Conservation (phyloP, 2,888 invertebrate genomes). For the Heliconius hortense region DNA sequence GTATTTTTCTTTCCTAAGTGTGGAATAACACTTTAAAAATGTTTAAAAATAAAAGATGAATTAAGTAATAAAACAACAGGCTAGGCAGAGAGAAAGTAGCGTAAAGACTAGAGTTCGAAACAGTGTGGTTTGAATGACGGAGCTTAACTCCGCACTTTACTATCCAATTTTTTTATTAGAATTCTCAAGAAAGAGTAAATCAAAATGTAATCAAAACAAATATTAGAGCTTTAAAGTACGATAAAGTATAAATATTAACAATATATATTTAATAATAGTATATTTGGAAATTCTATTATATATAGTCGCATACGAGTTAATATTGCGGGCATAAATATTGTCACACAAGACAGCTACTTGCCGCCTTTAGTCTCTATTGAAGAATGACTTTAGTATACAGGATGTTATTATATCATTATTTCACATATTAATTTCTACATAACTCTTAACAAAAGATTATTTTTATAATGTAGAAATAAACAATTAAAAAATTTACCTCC, state of each 20-base stretch:
- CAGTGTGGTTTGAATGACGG: no score
- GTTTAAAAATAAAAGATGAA: no score
- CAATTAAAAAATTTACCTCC: no score
- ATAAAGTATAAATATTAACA: background rate
- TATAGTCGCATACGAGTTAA: slow-evolving; percentile 73
- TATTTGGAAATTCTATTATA: slow-evolving; percentile 58
- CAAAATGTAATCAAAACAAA: background rate
- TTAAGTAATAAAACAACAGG: no score
- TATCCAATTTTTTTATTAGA: no score
- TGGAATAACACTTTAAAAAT: no score
- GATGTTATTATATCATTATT: slow-evolving; percentile 46
- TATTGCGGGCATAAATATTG: slow-evolving; percentile 82
- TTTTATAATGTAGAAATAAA: background rate
- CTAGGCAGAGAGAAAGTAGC: no score
- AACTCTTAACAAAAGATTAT: background rate
- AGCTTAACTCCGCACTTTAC: background rate
- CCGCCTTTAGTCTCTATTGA: slow-evolving; percentile 79
- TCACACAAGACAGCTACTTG: slow-evolving; percentile 73
- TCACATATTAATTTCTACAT: background rate
- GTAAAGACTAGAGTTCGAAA: no score
- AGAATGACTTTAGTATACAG: slow-evolving; percentile 67
- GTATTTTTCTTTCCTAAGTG: no score
- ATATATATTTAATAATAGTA: slow-evolving; percentile 33
- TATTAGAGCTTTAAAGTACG: background rate
- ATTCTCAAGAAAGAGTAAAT: background rate